Conservation (phyloP, 2,888 invertebrate genomes). For the Monopis laevigella region DNA sequence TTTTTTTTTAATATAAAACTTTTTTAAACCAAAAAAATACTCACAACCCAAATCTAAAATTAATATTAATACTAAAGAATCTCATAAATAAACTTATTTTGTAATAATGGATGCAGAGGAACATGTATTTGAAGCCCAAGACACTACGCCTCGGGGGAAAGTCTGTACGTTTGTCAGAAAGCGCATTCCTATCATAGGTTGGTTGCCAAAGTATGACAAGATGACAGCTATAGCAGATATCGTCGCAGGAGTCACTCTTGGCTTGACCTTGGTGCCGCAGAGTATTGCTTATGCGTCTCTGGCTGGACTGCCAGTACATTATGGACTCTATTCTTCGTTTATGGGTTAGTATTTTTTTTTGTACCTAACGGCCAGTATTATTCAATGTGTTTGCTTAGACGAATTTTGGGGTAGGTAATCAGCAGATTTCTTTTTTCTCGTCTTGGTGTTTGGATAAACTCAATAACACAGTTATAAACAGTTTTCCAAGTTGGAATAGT, state of each 20-base stretch:
- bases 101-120: constrained; percentile 3
- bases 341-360: constrained; percentile 66
- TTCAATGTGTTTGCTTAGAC: too few relatives aligned
- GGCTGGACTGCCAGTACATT: constrained; percentile 86
- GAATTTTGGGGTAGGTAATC: too few relatives aligned
- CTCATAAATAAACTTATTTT: neutral
- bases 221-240: constrained; percentile 78
- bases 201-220: constrained; percentile 76
- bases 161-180: neutral
- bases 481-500: too few relatives aligned
- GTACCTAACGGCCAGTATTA: too few relatives aligned
- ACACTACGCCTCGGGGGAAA: constrained; percentile 1
- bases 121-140: too few relatives aligned
- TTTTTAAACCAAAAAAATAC: too few relatives aligned
- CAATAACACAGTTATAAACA: too few relatives aligned
- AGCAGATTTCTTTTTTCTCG: too few relatives aligned
- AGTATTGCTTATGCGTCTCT: constrained; percentile 91
- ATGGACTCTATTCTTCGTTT: constrained; percentile 93
- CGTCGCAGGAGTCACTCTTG: constrained; percentile 89
- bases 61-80: neutral
- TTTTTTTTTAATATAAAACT: too few relatives aligned
- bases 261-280: constrained; percentile 92
- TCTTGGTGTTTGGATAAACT: too few relatives aligned
- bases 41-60: neutral
- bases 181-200: constrained; percentile 59